These are phyloP conservation scores for Otus sunia DNA, from an alignment of 2,113 vertebrate species.

Conservation along the genomic window DNA sequence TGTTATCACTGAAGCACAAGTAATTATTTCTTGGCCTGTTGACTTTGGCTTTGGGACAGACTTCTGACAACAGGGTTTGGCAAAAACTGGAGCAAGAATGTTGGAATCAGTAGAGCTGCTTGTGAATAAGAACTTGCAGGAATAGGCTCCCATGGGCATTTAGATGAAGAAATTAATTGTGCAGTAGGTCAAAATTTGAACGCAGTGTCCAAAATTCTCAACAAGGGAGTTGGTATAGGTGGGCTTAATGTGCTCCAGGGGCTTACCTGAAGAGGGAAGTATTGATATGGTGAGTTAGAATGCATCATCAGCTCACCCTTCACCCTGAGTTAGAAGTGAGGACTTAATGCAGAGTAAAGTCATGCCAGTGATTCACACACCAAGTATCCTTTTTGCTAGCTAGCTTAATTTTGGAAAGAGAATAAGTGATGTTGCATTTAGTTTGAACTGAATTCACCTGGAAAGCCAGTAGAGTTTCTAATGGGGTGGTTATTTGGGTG, in stretches of 20 bases:
- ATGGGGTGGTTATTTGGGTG: background rate
- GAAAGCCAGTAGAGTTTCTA: background rate
- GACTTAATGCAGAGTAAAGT: background rate
- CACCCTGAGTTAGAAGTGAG: background rate
- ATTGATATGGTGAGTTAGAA: background rate
- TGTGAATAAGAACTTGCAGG: background rate
- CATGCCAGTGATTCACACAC: background rate
- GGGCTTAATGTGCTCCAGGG: background rate
- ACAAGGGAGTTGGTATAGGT: background rate
- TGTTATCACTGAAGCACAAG: background rate
- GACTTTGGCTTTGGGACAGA: slow-evolving; percentile 8
- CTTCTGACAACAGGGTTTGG: background rate
- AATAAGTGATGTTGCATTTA: background rate
- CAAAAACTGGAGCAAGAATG: background rate
- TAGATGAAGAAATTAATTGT: background rate
- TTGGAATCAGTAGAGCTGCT: background rate
- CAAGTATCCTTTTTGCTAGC: background rate
- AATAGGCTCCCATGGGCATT: background rate
- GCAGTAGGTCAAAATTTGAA: background rate
- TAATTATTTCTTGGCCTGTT: background rate
- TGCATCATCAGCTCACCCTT: background rate
- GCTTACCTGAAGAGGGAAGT: background rate
- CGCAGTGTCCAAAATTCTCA: background rate
- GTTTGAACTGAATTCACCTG: background rate
- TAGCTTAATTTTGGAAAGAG: background rate